These are phyloP conservation scores for Lasioglossum villosulum DNA, from an alignment of 2,888 invertebrate genomes.

Conservation along the genomic window DNA sequence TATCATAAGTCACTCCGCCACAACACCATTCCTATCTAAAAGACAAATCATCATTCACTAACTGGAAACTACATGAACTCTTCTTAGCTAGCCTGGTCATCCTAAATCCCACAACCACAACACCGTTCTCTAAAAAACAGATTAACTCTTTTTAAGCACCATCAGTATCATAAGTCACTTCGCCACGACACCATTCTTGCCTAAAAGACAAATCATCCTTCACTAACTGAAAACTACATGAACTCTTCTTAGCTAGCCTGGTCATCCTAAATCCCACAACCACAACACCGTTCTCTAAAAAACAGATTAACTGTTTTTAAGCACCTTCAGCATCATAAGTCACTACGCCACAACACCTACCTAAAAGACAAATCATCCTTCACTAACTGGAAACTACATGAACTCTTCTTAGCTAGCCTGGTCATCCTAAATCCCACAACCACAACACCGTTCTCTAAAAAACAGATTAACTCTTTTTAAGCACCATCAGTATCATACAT, in stretches of 20 bases:
- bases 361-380: no score
- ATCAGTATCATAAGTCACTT: background rate
- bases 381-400: no score
- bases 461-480: no score
- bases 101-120: background rate
- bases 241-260: background rate
- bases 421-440: no score
- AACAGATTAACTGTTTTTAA: no score
- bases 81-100: background rate
- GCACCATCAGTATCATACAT: no score
- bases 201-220: background rate
- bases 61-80: background rate
- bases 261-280: background rate
- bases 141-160: background rate
- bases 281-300: background rate
- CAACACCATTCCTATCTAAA: background rate
- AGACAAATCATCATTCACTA: no score
- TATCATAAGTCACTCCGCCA: background rate
- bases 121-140: background rate
- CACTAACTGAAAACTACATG: no score
- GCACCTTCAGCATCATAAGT: no score
- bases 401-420: no score
- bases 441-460: background rate
- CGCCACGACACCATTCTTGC: background rate
- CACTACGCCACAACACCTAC: no score